phyloP scores from a whole-genome alignment of 2,888 invertebrate species.

The Eupsilia transversa region DNA sequence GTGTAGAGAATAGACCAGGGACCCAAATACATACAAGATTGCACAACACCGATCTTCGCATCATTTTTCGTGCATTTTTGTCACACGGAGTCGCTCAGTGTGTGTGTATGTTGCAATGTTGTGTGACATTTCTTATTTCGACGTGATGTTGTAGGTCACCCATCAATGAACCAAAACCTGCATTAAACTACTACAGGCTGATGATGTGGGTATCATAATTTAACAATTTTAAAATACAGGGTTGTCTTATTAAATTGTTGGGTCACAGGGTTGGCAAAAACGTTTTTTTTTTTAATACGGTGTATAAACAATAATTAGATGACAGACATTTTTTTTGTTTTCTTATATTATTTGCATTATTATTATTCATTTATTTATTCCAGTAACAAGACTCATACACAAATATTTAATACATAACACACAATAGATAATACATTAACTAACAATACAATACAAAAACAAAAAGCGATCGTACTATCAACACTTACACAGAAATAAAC shows the following conservation, averaged over 20 bases:
- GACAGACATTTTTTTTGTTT: not conserved
- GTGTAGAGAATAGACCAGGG: not conserved
- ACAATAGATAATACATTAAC: too few relatives aligned
- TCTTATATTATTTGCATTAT: not conserved
- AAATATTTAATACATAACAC: too few relatives aligned
- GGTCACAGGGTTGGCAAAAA: not conserved
- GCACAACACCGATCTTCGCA: slow-evolving; percentile 8
- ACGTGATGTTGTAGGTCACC: slow-evolving; percentile 24
- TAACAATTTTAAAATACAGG: not conserved
- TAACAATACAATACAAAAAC: too few relatives aligned
- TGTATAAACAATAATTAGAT: not conserved
- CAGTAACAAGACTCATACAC: too few relatives aligned
- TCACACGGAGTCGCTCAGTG: slow-evolving; percentile 14
- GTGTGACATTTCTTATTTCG: slow-evolving; percentile 42
- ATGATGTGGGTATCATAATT: not conserved
- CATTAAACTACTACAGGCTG: fast-evolving
- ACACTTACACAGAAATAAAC: too few relatives aligned
- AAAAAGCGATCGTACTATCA: too few relatives aligned
- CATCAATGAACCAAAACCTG: not conserved
- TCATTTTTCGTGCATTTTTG: slow-evolving; percentile 15
- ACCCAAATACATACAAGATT: slow-evolving; percentile 16
- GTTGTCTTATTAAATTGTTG: not conserved
- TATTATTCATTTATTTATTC: too few relatives aligned
- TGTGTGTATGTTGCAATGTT: slow-evolving; percentile 26
- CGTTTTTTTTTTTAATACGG: not conserved